Percentiles rank a stretch among this genome's conserved stretches.
These are phyloP conservation scores for Acleris cristana DNA, from an alignment of 2,888 invertebrate genomes.

Conservation along the genomic window DNA sequence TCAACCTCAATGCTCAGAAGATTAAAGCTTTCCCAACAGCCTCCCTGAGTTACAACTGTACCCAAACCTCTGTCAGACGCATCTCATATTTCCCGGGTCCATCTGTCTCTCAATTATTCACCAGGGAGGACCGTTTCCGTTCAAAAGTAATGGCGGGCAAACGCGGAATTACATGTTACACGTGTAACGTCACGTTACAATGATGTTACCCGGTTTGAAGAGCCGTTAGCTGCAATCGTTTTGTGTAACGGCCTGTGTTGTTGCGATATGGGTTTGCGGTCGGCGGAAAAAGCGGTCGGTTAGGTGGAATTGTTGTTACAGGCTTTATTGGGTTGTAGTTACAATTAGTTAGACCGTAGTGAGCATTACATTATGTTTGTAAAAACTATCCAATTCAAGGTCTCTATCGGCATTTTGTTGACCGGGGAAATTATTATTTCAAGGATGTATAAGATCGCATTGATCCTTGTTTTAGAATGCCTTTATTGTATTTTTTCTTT, in stretches of 20 bases:
- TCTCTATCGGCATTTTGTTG: too few species aligned
- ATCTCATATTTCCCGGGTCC: conserved; percentile 77
- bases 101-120: conserved; percentile 80
- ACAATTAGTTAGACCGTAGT: too few species aligned
- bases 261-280: conserved; percentile 26
- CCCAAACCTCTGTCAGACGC: conserved; percentile 61
- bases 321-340: conserved; percentile 1
- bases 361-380: too few species aligned
- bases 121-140: conserved; percentile 56
- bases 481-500: too few species aligned
- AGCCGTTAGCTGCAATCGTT: conserved; percentile 70
- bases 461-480: too few species aligned
- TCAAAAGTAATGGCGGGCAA: conserved; percentile 76
- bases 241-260: conserved; percentile 59
- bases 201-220: conserved; percentile 75
- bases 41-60: conserved; percentile 25
- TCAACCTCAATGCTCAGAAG: too few species aligned
- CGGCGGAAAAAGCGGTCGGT: conserved; percentile 21
- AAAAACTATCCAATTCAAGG: too few species aligned
- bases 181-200: conserved; percentile 46
- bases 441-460: too few species aligned
- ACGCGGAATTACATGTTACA: conserved; percentile 77
- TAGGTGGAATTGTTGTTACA: conserved; percentile 22
- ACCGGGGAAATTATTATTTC: too few species aligned
- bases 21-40: too few species aligned